These are phyloP conservation scores for Dryobota labecula DNA, from an alignment of 2,888 invertebrate species.

Conservation along the genomic window DNA sequence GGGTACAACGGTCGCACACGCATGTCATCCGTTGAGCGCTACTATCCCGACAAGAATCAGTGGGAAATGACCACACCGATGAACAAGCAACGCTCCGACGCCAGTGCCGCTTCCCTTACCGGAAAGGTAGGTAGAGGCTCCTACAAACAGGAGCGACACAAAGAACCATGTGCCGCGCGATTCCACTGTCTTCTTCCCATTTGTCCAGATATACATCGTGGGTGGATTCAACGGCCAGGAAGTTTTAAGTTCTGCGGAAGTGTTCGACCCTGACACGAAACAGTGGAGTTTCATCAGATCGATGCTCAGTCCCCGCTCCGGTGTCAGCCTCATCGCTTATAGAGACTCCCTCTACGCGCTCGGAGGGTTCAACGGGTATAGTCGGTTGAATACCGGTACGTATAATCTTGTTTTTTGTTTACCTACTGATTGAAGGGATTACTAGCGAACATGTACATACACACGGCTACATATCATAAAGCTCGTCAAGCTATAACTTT, in stretches of 20 bases:
- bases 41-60: conserved; percentile 93
- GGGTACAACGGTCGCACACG: conserved; percentile 95
- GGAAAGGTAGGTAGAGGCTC: too few relatives aligned
- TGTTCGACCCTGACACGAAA: conserved; percentile 92
- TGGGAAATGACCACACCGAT: conserved; percentile 95
- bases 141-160: too few relatives aligned
- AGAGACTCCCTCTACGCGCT: conserved; percentile 93
- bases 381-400: conserved; percentile 92
- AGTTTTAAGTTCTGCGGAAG: conserved; percentile 94
- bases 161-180: too few relatives aligned
- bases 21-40: conserved; percentile 94
- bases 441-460: not conserved
- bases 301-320: conserved; percentile 94
- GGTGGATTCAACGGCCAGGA: conserved; percentile 96
- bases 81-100: conserved; percentile 94
- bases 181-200: too few relatives aligned
- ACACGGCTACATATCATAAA: too few relatives aligned
- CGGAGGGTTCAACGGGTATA: conserved; percentile 95
- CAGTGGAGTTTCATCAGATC: conserved; percentile 94
- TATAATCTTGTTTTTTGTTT: not conserved
- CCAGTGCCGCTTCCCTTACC: conserved; percentile 93
- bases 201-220: conserved; percentile 92
- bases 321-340: conserved; percentile 93
- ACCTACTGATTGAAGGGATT: not conserved
- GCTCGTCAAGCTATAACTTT: too few relatives aligned